Evolutionary conservation across 2,888 invertebrate species (phyloP).

Genomic region (Clitarchus hookeri): DNA sequence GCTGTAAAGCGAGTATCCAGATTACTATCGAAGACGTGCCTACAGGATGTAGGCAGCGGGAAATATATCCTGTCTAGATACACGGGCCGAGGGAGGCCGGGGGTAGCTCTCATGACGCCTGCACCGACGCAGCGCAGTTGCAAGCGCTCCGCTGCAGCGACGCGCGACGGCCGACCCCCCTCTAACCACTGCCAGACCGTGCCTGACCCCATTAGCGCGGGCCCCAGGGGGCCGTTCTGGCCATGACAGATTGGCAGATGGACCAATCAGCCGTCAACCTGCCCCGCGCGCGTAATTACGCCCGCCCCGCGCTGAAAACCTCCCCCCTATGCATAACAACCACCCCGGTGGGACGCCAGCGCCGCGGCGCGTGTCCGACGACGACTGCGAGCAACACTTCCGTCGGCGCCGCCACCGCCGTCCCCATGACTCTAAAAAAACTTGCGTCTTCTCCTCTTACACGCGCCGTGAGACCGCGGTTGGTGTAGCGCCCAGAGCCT

Average conservation of each 20-base stretch:
- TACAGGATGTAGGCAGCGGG: too few species aligned
- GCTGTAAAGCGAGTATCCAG: too few species aligned
- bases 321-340: background rate
- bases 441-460: too few species aligned
- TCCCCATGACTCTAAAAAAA: too few species aligned
- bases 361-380: background rate
- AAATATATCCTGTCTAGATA: too few species aligned
- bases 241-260: constrained; percentile 26
- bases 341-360: background rate
- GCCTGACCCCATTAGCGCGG: background rate
- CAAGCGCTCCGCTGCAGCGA: background rate
- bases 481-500: too few species aligned
- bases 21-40: too few species aligned
- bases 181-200: background rate
- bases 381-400: too few species aligned
- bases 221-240: constrained; percentile 20
- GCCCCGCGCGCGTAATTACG: constrained; percentile 22
- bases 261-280: constrained; percentile 24
- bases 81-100: too few species aligned
- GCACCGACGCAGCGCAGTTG: background rate
- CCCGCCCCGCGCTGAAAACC: background rate
- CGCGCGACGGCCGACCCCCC: background rate
- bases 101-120: too few species aligned
- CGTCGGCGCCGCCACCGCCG: too few species aligned
- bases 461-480: too few species aligned